A percentile compares a stretch with the other conserved stretches of the same genome.
Evolutionary conservation across 2,113 vertebrate genomes (phyloP).

Genomic region (Lates calcarifer): DNA sequence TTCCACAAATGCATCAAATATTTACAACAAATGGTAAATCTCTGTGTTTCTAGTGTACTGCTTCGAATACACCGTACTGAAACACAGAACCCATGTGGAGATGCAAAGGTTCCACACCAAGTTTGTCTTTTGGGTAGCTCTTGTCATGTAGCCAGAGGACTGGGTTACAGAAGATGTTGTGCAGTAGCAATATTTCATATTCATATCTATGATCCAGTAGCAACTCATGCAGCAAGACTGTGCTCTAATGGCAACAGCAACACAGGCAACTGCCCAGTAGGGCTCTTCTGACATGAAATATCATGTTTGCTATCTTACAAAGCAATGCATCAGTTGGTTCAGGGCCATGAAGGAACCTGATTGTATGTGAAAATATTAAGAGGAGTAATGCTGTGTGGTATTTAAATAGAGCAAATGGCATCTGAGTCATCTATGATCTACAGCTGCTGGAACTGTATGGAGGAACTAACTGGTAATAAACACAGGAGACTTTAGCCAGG

Average conservation of each 20-base stretch:
- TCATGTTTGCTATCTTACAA: constrained; percentile 7
- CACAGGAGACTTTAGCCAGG: constrained; percentile 3
- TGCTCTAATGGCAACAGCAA: constrained; percentile 22
- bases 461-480: constrained; percentile 3
- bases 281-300: constrained; percentile 8
- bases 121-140: constrained; percentile 33
- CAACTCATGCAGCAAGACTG: constrained; percentile 40
- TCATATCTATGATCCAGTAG: constrained; percentile 37
- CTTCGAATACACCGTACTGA: neutral
- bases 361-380: neutral
- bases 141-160: constrained; percentile 39
- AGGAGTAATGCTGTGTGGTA: neutral
- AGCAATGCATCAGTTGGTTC: neutral
- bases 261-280: neutral
- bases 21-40: neutral
- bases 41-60: neutral
- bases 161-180: constrained; percentile 47
- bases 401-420: constrained; percentile 23
- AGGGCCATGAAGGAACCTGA: neutral
- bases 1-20: neutral
- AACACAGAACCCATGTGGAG: constrained; percentile 8
- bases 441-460: neutral
- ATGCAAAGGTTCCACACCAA: constrained; percentile 17
- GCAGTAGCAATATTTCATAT: constrained; percentile 46
- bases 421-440: constrained; percentile 22